Percentiles rank a stretch among this genome's conserved stretches.
phyloP scores from a whole-genome alignment of 2,888 invertebrate genomes.

The Cheilosia soror region DNA sequence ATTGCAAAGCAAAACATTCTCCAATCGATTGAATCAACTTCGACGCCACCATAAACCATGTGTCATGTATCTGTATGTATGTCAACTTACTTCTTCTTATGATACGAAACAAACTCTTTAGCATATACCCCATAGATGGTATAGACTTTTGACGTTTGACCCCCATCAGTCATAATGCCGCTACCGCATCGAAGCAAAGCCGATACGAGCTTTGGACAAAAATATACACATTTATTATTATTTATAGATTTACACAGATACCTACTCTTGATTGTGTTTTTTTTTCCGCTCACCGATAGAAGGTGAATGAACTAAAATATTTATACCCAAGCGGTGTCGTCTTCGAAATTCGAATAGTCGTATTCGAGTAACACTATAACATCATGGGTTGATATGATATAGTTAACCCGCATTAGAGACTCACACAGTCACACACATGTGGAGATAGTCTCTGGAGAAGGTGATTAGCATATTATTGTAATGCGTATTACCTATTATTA shows the following conservation, averaged over 20 bases:
- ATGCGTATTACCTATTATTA: slow-evolving; percentile 17
- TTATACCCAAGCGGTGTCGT: not conserved
- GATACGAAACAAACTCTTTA: no score
- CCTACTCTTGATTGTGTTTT: not conserved
- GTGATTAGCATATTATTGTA: slow-evolving; percentile 28
- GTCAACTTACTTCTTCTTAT: no score
- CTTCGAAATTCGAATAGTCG: not conserved
- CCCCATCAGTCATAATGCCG: not conserved
- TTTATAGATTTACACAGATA: slow-evolving; percentile 6
- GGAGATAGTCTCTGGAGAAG: slow-evolving; percentile 7
- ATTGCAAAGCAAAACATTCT: no score
- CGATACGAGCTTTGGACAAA: not conserved
- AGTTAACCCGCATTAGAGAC: slow-evolving; percentile 23
- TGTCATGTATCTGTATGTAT: no score
- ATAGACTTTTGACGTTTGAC: slow-evolving; percentile 18
- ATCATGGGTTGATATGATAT: not conserved
- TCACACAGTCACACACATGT: not conserved
- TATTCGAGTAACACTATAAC: not conserved
- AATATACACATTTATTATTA: slow-evolving; percentile 10
- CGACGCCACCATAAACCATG: no score
- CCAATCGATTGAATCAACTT: no score
- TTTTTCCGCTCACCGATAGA: not conserved
- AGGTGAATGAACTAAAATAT: slow-evolving; percentile 34
- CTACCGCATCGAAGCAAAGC: not conserved
- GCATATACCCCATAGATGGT: slow-evolving; percentile 5